A percentile compares a stretch with the other conserved stretches of the same genome.
Conservation (phyloP, 2,113 vertebrate species). For the Haemorhous mexicanus region DNA sequence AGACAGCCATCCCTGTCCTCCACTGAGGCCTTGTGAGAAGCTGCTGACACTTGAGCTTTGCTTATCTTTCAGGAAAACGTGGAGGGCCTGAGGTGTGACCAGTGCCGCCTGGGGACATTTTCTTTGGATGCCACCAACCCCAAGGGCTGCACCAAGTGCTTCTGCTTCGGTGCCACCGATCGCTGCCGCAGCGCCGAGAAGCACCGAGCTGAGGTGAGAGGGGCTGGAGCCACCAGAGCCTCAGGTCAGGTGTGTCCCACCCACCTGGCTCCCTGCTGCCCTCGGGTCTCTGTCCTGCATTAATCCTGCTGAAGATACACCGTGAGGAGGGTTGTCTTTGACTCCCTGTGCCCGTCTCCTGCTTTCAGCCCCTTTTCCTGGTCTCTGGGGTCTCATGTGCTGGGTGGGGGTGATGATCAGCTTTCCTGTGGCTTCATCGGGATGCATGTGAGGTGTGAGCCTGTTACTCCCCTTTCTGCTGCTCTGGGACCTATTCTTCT, state of each 20-base stretch:
- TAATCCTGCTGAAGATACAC: not conserved
- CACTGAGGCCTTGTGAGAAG: not conserved
- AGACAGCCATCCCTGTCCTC: fast-evolving
- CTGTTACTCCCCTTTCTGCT: not conserved
- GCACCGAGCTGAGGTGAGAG: conserved; percentile 78
- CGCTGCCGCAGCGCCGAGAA: conserved; percentile 85
- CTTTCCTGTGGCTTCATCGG: not conserved
- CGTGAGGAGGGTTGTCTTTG: not conserved
- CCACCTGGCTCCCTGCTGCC: not conserved
- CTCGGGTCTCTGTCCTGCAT: not conserved
- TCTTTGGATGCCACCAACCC: conserved; percentile 89
- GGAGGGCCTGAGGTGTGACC: conserved; percentile 86
- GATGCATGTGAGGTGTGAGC: not conserved
- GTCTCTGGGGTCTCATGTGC: not conserved
- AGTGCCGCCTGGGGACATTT: conserved; percentile 90
- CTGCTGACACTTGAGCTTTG: not conserved
- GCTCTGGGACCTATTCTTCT: not conserved
- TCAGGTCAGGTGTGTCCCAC: not conserved
- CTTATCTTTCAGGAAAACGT: conserved; percentile 86
- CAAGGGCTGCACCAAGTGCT: conserved; percentile 96
- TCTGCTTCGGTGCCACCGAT: conserved; percentile 95
- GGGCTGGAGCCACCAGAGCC: not conserved
- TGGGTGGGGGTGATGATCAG: not conserved
- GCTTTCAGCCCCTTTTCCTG: not conserved
- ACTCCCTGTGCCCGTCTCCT: not conserved